Evolutionary conservation across 2,797 vertebrate genomes (phyloP), one percentile per base, ranked within the genome.

Genomic region (Pygocentrus nattereri): DNA sequence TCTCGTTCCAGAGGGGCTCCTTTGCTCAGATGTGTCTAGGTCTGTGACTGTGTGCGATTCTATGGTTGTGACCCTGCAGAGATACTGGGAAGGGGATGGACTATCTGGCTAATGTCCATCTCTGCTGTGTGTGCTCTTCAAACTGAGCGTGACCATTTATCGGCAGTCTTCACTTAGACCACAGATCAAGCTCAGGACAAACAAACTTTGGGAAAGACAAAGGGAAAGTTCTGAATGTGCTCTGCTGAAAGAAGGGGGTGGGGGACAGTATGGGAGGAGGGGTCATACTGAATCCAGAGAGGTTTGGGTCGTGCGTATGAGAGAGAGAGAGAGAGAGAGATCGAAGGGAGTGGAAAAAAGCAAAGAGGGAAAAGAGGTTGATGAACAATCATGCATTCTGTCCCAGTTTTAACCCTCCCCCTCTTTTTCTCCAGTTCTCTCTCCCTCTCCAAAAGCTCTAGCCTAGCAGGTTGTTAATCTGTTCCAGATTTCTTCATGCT

Each of bases 401-500:
- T 88, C 91, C 85, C 78, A 89, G 85, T 87, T 85, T 86, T 84
- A 82, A 85, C 89, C 91, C 91, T 88, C 89, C 92, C 90, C 91
- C 90, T 82, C 78, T 70, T 77, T 76, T 78, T 79, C 87, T 84
- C 82, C 87, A 82, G 73, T 82, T 81, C 44, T 80, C 71, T n/a
- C 38, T 54, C 77, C 84, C 70, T 80, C 83, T 79, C 69, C 81
- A 78, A 82, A 85, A 85, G 25, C 82, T 88, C 82, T 87, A 89
- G 84, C 86, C 90, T 91, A 91, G 93, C 94, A 95, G 94, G 94
- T 94, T 95, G 92, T 92, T 95, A 95, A 95, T 95, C 90, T 90
- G 92, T 94, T 95, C 94, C 94, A 95, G 94, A 95, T 95, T 94
- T 91, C 90, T 76, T 90, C 91, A 88, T 90, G 90, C 91, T 86